A percentile compares a stretch with the other conserved stretches of the same genome.
Conservation (phyloP, 1,140 invertebrate genomes). For the Proales similis region DNA sequence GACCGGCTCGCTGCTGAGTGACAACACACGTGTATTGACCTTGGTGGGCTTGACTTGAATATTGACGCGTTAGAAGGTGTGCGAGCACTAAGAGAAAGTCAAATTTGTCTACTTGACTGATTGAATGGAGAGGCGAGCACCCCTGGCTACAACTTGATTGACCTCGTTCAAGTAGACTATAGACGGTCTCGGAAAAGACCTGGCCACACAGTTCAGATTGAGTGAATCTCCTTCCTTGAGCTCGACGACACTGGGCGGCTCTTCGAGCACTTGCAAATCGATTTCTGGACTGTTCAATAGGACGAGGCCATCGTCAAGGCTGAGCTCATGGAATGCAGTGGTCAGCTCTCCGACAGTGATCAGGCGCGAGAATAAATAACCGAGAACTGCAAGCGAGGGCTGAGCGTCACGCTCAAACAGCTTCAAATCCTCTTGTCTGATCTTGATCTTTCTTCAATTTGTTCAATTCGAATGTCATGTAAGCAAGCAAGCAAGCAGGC, state of each 20-base stretch:
- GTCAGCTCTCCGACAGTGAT: conserved; percentile 16
- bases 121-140: conserved; percentile 1
- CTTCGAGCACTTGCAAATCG: background rate
- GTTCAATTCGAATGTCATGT: too few relatives aligned
- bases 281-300: conserved; percentile 11
- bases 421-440: too few relatives aligned
- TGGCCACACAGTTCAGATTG: conserved; percentile 9
- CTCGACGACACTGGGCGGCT: background rate
- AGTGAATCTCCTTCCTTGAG: conserved; percentile 4
- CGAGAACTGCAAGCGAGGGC: background rate
- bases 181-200: conserved; percentile 11
- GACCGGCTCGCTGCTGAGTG: too few relatives aligned
- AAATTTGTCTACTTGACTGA: conserved; percentile 12
- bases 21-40: conserved; percentile 17
- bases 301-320: conserved; percentile 9
- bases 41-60: background rate
- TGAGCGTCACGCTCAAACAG: too few relatives aligned
- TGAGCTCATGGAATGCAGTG: conserved; percentile 6
- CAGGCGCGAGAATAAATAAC: conserved; percentile 6
- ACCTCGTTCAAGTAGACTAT: conserved; percentile 1
- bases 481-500: too few relatives aligned
- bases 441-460: too few relatives aligned
- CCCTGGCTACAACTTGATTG: conserved; percentile 1
- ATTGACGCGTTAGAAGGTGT: background rate
- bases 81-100: background rate